Base-by-base conservation (phyloP, 2,113 vertebrate genomes). In the Carlito syrichta region DNA sequence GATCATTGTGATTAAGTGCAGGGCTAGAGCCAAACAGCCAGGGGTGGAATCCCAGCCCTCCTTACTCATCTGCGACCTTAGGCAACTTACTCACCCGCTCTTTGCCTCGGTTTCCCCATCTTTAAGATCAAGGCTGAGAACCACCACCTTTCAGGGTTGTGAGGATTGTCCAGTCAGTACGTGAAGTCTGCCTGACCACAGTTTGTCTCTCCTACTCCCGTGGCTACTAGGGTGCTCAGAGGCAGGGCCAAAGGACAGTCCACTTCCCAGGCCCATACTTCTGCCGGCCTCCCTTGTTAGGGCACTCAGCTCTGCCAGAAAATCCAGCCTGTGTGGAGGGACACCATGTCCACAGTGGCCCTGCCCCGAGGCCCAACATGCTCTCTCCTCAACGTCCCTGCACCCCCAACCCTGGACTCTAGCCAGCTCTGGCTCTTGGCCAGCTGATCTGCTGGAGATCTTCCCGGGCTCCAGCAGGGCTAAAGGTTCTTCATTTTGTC, bases 401-500 rank as follows among this genome's bases (percentile, higher is more conserved):
- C 30, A 48, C 12, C 19, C 48, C 25, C 77, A 32, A 45, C 62
- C 54, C 43, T 38, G 12, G 93, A 74, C 63, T 50, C 50, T 0
- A 13, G 23, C 63, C n/a, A 66, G 62, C 58, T n/a, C n/a, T 54
- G 22, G 60, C 63, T 38, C 82, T 88, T 71, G 45, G 43, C 78
- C 78, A 79, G 69, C 50, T 83, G 86, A 38, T 63, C 25, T 83
- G 48, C 77, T 95, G 85, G 71, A 88, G 88, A 74, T 68, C 58
- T n/a, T 13, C 87, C 52, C 45, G 7, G 56, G 54, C 35, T 87
- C 95, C 83, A 81, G 63, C 58, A 83, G 69, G 40, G 73, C 89
- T 86, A 89, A 95, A 95, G 22, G 40, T 76, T 94, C 93, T 88
- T 94, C 73, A 77, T 89, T 96, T 77, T 85, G 54, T 91, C 93